A percentile compares a stretch with the other conserved stretches of the same genome.
Evolutionary conservation across 1,140 invertebrate genomes (phyloP).

Genomic region (Leptopilina boulardi): DNA sequence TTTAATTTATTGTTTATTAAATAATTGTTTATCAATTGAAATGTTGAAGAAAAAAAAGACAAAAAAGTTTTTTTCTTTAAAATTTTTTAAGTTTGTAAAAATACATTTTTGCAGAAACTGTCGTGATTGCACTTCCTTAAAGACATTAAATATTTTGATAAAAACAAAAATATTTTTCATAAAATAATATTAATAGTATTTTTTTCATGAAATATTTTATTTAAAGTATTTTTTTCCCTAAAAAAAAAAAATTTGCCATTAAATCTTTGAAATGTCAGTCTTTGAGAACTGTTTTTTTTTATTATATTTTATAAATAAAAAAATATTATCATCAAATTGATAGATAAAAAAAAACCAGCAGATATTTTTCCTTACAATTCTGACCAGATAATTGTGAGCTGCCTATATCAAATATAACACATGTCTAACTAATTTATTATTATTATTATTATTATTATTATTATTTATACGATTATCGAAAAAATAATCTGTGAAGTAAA

Average conservation of each 20-base stretch:
- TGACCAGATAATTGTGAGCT: slow-evolving; percentile 22
- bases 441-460: no score
- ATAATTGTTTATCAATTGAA: no score
- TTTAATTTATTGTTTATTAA: no score
- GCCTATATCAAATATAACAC: neutral
- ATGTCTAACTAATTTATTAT: neutral
- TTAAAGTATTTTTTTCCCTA: neutral
- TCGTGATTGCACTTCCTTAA: no score
- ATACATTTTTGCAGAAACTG: no score
- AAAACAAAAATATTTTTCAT: neutral
- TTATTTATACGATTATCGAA: slow-evolving; percentile 5
- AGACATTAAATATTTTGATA: no score
- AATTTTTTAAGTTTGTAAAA: no score
- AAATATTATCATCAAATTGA: neutral
- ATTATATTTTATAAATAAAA: neutral
- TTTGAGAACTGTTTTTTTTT: neutral
- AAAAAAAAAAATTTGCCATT: neutral
- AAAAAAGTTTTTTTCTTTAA: no score
- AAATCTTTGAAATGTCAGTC: neutral
- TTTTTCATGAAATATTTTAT: no score
- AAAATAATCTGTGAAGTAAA: neutral
- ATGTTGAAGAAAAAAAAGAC: no score
- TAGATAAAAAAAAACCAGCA: neutral
- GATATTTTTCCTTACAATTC: neutral
- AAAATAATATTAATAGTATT: neutral